Evolutionary conservation across 2,888 invertebrate species (phyloP).

Genomic region (Belgica antarctica): DNA sequence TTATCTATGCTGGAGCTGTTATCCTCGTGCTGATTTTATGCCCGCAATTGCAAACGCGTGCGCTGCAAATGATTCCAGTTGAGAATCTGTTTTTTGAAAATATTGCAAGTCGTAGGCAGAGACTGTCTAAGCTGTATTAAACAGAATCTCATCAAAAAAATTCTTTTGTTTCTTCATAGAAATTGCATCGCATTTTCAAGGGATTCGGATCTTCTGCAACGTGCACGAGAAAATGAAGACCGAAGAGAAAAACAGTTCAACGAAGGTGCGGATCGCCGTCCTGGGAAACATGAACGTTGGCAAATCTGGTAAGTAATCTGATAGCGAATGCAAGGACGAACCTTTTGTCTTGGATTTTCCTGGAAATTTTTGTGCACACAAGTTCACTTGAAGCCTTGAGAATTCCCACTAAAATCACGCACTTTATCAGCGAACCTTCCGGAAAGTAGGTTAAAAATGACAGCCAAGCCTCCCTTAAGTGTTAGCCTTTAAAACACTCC

Average conservation of each 20-base stretch:
- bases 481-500: too few relatives aligned
- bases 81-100: background rate
- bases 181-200: too few relatives aligned
- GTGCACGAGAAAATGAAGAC: constrained; percentile 57
- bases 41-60: background rate
- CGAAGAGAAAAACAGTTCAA: constrained; percentile 62
- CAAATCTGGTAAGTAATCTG: constrained; percentile 70
- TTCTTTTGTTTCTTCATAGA: background rate
- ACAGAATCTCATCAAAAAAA: background rate
- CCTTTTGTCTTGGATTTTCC: too few relatives aligned
- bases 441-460: too few relatives aligned
- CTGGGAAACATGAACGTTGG: constrained; percentile 75
- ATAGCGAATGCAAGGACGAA: too few relatives aligned
- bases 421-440: too few relatives aligned
- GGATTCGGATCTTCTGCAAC: too few relatives aligned
- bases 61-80: background rate
- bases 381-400: too few relatives aligned
- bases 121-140: background rate
- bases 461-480: too few relatives aligned
- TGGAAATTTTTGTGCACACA: too few relatives aligned
- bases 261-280: constrained; percentile 71
- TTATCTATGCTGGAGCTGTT: background rate
- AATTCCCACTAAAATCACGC: too few relatives aligned
- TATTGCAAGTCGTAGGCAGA: too few relatives aligned
- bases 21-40: background rate